Base-by-base conservation (phyloP, 1,140 invertebrate genomes). In the Magallana gigas region DNA sequence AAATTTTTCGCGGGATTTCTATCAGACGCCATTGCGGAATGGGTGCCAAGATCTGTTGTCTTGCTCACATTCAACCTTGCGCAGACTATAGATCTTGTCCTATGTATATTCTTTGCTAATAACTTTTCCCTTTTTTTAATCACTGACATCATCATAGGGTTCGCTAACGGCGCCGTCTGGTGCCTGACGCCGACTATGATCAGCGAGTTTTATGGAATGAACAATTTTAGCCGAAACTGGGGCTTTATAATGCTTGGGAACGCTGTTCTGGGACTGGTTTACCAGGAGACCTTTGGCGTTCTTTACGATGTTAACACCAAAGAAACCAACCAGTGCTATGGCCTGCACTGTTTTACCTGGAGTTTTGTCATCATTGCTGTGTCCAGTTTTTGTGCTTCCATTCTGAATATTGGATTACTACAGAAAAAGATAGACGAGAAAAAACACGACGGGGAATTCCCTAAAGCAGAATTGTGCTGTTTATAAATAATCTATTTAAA, bases 101-200 rank as follows among this genome's bases (percentile, higher is more conserved):
- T 93, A 9, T 90, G 90, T 80, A 90, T 93, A 80, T 92, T 91
- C 64, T 91, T 87, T 57, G 90, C 90, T 8, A 86, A 91, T 80
- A 86, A 86, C 62, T 87, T 91, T 48, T 16, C 87, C 8, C 84
- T 92, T 16, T 83, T 93, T 11, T 57, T 92, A 2, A 60, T 92
- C 1, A 85, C 88, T 29, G 82, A 91, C 8, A 64, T 92, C 11
- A 89, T 89, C 7, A 88, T 92, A 7, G 92, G 92, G 12, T 90
- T 92, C 59, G 88, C 92, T 29, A 92, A 93, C 85, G 92, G 92
- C 80, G 92, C 92, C 7, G 87, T 92, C 14, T 93, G 92, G 92
- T 93, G 92, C 64, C 68, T 93, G 11, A 92, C 92, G 3, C 92
- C 92, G 0, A 92, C 92, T 6, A 92, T 93, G 91, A 90, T 91